A percentile compares a stretch with the other conserved stretches of the same genome.
Conservation (phyloP, 2,888 invertebrate species). For the Spodoptera exigua region DNA sequence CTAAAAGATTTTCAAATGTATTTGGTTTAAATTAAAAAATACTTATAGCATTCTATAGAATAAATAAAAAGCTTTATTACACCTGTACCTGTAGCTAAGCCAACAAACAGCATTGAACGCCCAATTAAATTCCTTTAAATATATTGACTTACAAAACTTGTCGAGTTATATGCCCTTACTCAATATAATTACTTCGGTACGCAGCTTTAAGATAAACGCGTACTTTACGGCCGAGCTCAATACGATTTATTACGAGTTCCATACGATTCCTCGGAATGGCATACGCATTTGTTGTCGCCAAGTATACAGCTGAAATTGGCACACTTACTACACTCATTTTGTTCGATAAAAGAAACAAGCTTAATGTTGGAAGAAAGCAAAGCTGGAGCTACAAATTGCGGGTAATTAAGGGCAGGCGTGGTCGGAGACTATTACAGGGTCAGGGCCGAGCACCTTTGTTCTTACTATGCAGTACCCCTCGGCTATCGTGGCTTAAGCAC, state of each 20-base stretch:
- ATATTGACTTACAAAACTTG: conserved; percentile 51
- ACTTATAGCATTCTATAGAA: too few relatives aligned
- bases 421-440: conserved; percentile 59
- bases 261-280: conserved; percentile 15
- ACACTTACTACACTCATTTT: conserved; percentile 15
- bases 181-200: conserved; percentile 38
- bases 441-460: conserved; percentile 65
- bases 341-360: conserved; percentile 25
- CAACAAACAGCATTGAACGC: conserved; percentile 26
- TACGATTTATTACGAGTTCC: conserved; percentile 38
- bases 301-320: conserved; percentile 22
- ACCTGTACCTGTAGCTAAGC: conserved; percentile 22
- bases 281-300: conserved; percentile 23
- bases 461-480: conserved; percentile 59
- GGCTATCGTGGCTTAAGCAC: conserved; percentile 62
- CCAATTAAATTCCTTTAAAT: conserved; percentile 48
- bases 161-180: conserved; percentile 32
- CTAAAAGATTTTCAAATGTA: too few relatives aligned
- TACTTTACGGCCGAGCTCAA: conserved; percentile 39
- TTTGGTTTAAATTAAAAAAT: too few relatives aligned
- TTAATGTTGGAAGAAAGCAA: conserved; percentile 37
- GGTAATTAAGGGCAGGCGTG: conserved; percentile 61
- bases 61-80: conserved; percentile 28
- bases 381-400: conserved; percentile 52
- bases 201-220: conserved; percentile 37